A percentile compares a stretch with the other conserved stretches of the same genome.
Conservation (phyloP, 1,140 invertebrate species). For the Drosophila ohnishii region DNA sequence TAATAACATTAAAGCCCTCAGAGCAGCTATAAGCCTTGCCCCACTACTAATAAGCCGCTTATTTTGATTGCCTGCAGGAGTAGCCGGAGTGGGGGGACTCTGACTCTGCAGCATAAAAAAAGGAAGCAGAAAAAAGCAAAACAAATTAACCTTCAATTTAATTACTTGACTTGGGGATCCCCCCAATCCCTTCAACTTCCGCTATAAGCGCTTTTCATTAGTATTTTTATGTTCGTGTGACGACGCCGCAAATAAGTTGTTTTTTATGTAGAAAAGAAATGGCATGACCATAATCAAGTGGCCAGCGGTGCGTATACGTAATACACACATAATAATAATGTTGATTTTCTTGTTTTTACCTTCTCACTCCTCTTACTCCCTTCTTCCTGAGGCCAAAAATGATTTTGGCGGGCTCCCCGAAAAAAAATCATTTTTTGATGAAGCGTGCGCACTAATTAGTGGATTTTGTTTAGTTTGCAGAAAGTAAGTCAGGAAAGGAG, state of each 20-base stretch:
- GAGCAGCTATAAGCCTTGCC: constrained; percentile 5
- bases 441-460: constrained; percentile 66
- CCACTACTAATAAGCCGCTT: constrained; percentile 57
- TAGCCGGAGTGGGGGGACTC: not conserved
- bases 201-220: constrained; percentile 30
- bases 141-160: constrained; percentile 70
- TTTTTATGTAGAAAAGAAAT: constrained; percentile 35
- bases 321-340: constrained; percentile 46
- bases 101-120: constrained; percentile 5
- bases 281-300: constrained; percentile 42
- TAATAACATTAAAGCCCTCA: constrained; percentile 73
- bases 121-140: constrained; percentile 46
- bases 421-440: constrained; percentile 32
- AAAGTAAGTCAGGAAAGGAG: constrained; percentile 25
- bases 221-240: constrained; percentile 56
- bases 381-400: not conserved
- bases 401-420: constrained; percentile 10
- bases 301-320: constrained; percentile 55
- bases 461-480: constrained; percentile 70
- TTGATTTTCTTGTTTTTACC: constrained; percentile 26
- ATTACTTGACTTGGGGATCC: constrained; percentile 56
- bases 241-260: constrained; percentile 51
- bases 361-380: not conserved
- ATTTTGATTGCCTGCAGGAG: constrained; percentile 61
- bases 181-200: not conserved